Evolutionary conservation across 2,797 vertebrate genomes (phyloP).

Genomic region (Danio aesculapii): DNA sequence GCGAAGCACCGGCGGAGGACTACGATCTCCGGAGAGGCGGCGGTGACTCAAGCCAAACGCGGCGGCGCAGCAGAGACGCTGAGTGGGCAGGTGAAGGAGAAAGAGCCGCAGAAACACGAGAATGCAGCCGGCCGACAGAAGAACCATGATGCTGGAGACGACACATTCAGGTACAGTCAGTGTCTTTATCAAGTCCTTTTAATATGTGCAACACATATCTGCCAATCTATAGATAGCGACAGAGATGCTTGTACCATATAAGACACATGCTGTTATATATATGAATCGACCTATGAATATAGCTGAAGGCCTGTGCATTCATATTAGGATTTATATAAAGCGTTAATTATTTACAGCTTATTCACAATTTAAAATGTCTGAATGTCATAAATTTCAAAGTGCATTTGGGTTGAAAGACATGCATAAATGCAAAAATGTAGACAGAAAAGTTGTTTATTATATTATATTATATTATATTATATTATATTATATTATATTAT

Average conservation of each 20-base stretch:
- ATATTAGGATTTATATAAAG: no score
- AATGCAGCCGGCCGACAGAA: conserved; percentile 64
- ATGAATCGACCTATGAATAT: no score
- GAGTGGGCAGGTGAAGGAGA: conserved; percentile 68
- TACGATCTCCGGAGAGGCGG: conserved; percentile 67
- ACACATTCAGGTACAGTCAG: conserved; percentile 73
- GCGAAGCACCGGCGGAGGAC: conserved; percentile 73
- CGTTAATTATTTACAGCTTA: no score
- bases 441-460: no score
- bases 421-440: no score
- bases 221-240: background rate
- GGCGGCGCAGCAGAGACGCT: conserved; percentile 30
- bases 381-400: no score
- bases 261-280: background rate
- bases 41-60: conserved; percentile 53
- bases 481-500: no score
- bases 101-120: conserved; percentile 60
- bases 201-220: background rate
- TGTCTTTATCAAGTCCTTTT: background rate
- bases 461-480: no score
- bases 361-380: no score
- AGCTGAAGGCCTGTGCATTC: background rate
- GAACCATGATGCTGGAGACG: conserved; percentile 64
- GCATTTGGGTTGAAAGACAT: no score
- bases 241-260: background rate